Evolutionary conservation across 2,888 invertebrate genomes (phyloP).

Genomic region (Parthenolecanium corni): DNA sequence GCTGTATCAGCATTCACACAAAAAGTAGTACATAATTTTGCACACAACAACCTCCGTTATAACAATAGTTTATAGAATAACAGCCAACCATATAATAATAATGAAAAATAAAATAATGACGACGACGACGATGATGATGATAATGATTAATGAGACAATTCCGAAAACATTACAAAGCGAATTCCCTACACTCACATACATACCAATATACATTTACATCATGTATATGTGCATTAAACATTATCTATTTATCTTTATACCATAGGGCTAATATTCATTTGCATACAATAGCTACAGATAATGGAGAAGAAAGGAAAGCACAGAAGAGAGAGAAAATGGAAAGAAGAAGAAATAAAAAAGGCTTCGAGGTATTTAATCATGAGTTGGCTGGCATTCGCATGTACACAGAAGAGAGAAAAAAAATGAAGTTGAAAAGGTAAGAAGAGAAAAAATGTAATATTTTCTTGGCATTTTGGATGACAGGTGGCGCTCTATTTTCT

Average conservation of each 20-base stretch:
- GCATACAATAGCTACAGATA: constrained; percentile 7
- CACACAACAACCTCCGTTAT: background rate
- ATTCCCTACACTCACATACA: background rate
- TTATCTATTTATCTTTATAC: constrained; percentile 8
- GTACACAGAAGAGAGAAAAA: background rate
- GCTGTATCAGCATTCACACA: background rate
- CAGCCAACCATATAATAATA: background rate
- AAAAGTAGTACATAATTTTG: background rate
- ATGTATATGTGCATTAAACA: background rate
- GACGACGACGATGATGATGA: constrained; percentile 4
- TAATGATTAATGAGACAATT: constrained; percentile 9
- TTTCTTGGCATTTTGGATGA: background rate
- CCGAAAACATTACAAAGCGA: constrained; percentile 4
- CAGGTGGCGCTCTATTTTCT: background rate
- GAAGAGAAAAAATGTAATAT: background rate
- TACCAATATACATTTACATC: background rate
- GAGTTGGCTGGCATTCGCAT: background rate
- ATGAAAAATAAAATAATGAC: background rate
- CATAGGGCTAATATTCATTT: constrained; percentile 2
- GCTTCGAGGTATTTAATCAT: background rate
- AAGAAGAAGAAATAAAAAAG: background rate
- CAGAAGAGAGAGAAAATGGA: too few relatives aligned
- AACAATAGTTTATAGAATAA: background rate
- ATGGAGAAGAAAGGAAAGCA: background rate
- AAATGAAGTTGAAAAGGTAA: background rate